Percentiles rank a stretch among this genome's conserved stretches.
Evolutionary conservation across 2,888 invertebrate species (phyloP).

Genomic region (Netelia inedita): DNA sequence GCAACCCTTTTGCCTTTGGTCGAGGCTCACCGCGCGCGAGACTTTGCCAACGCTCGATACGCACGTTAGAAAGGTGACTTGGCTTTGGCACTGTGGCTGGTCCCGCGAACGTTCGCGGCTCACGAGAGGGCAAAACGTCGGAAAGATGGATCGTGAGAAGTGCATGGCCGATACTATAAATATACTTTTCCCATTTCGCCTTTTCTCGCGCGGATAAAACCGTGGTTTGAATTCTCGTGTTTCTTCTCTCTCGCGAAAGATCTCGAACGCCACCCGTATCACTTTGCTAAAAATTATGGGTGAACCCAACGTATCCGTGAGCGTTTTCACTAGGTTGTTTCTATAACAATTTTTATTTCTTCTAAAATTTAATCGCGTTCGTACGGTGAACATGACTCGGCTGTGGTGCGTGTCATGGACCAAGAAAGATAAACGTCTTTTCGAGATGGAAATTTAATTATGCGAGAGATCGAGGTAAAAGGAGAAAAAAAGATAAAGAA

Average conservation of each 20-base stretch:
- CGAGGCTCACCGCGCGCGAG: background rate
- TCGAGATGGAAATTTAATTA: conserved; percentile 34
- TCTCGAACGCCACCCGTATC: conserved; percentile 61
- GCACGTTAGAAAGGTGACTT: conserved; percentile 64
- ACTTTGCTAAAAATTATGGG: conserved; percentile 58
- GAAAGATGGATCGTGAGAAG: conserved; percentile 63
- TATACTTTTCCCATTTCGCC: conserved; percentile 22
- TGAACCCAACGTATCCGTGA: conserved; percentile 63
- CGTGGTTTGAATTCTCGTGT: conserved; percentile 28
- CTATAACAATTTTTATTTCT: background rate
- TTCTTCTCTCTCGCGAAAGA: conserved; percentile 55
- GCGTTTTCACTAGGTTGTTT: conserved; percentile 65
- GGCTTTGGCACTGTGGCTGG: conserved; percentile 34
- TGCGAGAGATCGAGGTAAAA: conserved; percentile 28
- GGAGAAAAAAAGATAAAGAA: background rate
- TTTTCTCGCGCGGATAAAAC: background rate
- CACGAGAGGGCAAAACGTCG: conserved; percentile 36
- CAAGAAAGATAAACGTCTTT: conserved; percentile 10
- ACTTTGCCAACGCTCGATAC: conserved; percentile 54
- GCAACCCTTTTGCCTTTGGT: conserved; percentile 35
- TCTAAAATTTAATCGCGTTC: background rate
- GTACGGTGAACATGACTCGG: background rate
- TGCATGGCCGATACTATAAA: conserved; percentile 41
- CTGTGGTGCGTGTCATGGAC: too few relatives aligned
- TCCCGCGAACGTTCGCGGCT: background rate